phyloP scores from a whole-genome alignment of 2,113 vertebrate species.

The Arizona elegans region DNA sequence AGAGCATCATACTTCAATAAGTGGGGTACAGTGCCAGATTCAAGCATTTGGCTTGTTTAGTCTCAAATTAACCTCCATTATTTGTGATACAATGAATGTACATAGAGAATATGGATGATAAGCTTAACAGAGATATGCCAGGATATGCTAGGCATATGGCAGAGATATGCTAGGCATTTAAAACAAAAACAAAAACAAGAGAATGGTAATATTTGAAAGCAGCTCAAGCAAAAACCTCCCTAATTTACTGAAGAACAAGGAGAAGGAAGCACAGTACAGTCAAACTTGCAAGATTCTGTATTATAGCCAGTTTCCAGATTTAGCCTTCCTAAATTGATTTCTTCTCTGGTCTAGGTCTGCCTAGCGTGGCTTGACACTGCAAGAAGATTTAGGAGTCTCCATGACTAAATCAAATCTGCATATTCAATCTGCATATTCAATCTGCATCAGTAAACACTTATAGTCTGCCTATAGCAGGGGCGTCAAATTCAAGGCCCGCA shows the following conservation, averaged over 20 bases:
- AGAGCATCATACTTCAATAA: neutral
- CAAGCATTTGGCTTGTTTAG: neutral
- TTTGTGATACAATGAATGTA: neutral
- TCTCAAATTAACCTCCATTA: neutral
- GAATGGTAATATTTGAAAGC: neutral
- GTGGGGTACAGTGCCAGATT: neutral
- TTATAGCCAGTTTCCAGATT: neutral
- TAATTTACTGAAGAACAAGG: neutral
- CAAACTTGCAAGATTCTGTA: neutral
- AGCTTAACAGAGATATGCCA: neutral
- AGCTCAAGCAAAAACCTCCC: neutral
- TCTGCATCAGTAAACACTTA: neutral
- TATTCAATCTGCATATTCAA: neutral
- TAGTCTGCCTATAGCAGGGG: neutral
- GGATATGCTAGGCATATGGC: neutral
- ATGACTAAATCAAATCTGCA: neutral
- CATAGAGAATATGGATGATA: neutral
- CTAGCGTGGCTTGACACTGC: neutral
- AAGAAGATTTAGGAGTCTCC: neutral
- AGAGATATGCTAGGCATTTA: neutral
- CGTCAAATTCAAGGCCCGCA: too few relatives aligned
- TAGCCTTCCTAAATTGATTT: neutral
- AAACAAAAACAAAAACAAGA: neutral
- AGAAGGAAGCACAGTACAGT: neutral
- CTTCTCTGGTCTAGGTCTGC: neutral